phyloP scores from a whole-genome alignment of 2,888 invertebrate species.

The Macrosiphum euphorbiae region DNA sequence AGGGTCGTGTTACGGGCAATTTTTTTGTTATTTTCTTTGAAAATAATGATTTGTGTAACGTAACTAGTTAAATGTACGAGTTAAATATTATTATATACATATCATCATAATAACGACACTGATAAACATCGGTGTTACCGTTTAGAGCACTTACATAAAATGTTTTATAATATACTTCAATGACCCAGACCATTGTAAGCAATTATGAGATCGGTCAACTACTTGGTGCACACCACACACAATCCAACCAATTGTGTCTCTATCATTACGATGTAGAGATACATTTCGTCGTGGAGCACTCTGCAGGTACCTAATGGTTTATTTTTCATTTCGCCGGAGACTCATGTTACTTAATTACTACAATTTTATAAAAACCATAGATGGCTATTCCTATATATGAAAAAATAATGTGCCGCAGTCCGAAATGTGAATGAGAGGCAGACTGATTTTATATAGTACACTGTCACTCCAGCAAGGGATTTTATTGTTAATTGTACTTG shows the following conservation, averaged over 20 bases:
- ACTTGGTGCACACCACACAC: not conserved
- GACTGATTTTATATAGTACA: too few relatives aligned
- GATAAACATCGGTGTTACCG: not conserved
- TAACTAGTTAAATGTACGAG: not conserved
- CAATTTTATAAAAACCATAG: too few relatives aligned
- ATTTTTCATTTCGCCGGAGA: not conserved
- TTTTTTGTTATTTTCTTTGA: not conserved
- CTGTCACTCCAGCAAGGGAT: too few relatives aligned
- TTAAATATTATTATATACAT: not conserved
- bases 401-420: too few relatives aligned
- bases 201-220: slow-evolving; percentile 9
- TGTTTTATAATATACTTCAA: not conserved
- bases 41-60: not conserved
- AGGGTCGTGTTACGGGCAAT: not conserved
- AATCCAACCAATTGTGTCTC: not conserved
- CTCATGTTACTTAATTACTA: too few relatives aligned
- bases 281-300: not conserved
- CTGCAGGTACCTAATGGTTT: not conserved
- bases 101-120: not conserved
- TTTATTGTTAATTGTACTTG: too few relatives aligned
- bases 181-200: not conserved
- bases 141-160: not conserved
- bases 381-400: too few relatives aligned
- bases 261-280: not conserved
- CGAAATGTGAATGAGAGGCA: too few relatives aligned